Conservation (phyloP, 1,140 invertebrate genomes). For the Anoplophora glabripennis region DNA sequence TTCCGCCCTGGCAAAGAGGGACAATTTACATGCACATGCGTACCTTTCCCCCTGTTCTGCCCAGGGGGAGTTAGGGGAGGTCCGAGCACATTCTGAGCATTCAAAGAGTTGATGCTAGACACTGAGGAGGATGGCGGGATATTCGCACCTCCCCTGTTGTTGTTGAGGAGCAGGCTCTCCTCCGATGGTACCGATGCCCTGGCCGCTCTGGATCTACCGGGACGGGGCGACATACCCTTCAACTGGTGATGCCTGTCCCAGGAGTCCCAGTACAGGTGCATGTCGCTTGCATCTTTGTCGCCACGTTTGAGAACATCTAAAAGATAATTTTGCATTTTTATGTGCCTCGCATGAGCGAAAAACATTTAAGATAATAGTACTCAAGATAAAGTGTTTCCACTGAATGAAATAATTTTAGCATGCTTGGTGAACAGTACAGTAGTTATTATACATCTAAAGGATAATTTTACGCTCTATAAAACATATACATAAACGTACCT, state of each 20-base stretch:
- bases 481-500: slow-evolving; percentile 53
- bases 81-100: slow-evolving; percentile 40
- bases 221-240: slow-evolving; percentile 57
- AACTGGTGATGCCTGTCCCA: slow-evolving; percentile 65
- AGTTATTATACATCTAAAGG: no score
- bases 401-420: no score
- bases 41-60: slow-evolving; percentile 45
- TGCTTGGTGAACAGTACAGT: no score
- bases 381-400: no score
- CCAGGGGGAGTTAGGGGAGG: slow-evolving; percentile 44
- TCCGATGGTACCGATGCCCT: slow-evolving; percentile 61
- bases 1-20: not conserved
- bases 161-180: slow-evolving; percentile 55
- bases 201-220: slow-evolving; percentile 52
- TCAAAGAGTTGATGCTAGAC: slow-evolving; percentile 48
- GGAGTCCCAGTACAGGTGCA: slow-evolving; percentile 87
- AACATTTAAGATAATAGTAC: no score
- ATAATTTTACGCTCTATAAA: not conserved
- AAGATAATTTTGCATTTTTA: slow-evolving; percentile 16
- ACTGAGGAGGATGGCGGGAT: slow-evolving; percentile 46
- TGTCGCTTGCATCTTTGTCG: slow-evolving; percentile 57
- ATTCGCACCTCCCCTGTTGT: slow-evolving; percentile 42
- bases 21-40: slow-evolving; percentile 23
- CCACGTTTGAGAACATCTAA: slow-evolving; percentile 61
- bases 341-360: no score